Evolutionary conservation across 2,113 vertebrate genomes (phyloP).

Genomic region (Ceyx cyanopectus): DNA sequence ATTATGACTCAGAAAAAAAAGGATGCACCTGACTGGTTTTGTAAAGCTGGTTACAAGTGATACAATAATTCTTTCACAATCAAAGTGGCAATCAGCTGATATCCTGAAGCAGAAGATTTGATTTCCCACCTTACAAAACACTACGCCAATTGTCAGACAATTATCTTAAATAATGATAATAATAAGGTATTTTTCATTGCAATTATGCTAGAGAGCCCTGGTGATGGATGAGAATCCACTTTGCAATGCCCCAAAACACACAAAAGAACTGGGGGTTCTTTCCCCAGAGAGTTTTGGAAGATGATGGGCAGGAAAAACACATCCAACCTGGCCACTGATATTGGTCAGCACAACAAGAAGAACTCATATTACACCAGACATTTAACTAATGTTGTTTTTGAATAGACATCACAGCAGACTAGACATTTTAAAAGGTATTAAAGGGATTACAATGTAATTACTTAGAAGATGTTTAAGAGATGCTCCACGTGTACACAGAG

Average conservation of each 20-base stretch:
- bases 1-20: conserved; percentile 28
- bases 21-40: conserved; percentile 26
- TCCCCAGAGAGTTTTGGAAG: not conserved
- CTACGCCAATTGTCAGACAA: not conserved
- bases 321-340: not conserved
- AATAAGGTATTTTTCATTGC: not conserved
- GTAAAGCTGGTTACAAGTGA: not conserved
- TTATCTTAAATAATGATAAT: not conserved
- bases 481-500: not conserved
- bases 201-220: not conserved
- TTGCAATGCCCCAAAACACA: not conserved
- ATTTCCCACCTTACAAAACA: conserved; percentile 15
- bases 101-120: conserved; percentile 6
- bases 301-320: not conserved
- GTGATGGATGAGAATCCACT: not conserved
- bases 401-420: not conserved
- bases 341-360: not conserved
- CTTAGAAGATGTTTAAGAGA: not conserved
- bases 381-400: accelerated
- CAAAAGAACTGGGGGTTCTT: not conserved
- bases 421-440: not conserved
- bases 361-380: not conserved
- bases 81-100: not conserved
- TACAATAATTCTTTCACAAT: conserved; percentile 24
- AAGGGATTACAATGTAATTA: not conserved